phyloP scores from a whole-genome alignment of 1,140 invertebrate genomes.

The Macrotrachela quadricornifera region DNA sequence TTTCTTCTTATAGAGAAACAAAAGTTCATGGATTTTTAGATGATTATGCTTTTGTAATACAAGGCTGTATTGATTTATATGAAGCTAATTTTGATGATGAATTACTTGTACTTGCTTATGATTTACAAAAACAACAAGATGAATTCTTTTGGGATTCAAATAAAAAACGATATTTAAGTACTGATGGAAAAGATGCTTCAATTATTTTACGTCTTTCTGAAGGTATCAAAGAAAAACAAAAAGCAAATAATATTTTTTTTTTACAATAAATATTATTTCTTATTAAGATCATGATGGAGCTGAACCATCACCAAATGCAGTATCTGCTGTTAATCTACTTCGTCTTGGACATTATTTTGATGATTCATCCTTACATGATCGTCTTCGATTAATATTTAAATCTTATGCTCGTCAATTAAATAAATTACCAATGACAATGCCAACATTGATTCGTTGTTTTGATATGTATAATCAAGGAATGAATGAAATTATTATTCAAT shows the following conservation, averaged over 20 bases:
- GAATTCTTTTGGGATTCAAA: conserved; percentile 59
- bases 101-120: conserved; percentile 55
- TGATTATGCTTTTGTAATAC: conserved; percentile 71
- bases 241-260: too few relatives aligned
- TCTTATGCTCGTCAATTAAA: too few relatives aligned
- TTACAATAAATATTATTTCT: not conserved
- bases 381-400: too few relatives aligned
- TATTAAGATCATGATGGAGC: conserved; percentile 70
- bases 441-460: too few relatives aligned
- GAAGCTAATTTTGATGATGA: conserved; percentile 51
- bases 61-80: conserved; percentile 63
- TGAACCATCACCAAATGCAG: conserved; percentile 73
- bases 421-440: too few relatives aligned
- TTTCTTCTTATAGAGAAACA: conserved; percentile 31
- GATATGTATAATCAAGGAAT: too few relatives aligned
- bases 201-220: conserved; percentile 59
- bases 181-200: conserved; percentile 41
- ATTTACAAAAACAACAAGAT: conserved; percentile 60
- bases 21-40: conserved; percentile 64
- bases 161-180: conserved; percentile 52
- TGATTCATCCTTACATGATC: too few relatives aligned
- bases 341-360: conserved; percentile 31
- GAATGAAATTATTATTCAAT: too few relatives aligned
- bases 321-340: conserved; percentile 56
- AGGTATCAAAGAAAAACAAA: conserved; percentile 34